Evolutionary conservation across 2,888 invertebrate genomes (phyloP).

Genomic region (Hypena proboscidalis): DNA sequence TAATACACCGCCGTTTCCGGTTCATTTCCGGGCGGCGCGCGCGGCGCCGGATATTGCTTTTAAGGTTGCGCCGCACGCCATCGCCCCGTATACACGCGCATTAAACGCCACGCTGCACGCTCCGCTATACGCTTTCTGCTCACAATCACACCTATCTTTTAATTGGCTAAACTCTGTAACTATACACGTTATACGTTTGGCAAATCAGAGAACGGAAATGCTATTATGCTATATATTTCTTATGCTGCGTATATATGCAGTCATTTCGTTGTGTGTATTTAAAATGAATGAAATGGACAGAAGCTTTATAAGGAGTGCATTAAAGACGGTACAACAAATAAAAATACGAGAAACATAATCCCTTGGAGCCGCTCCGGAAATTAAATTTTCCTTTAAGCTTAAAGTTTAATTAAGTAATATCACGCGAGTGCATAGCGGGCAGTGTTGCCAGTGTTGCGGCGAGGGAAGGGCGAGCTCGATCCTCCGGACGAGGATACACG

Average conservation of each 20-base stretch:
- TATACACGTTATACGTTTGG: no score
- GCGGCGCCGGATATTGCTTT: conserved; percentile 86
- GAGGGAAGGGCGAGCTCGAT: conserved; percentile 26
- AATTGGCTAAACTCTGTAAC: background rate
- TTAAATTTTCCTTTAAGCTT: conserved; percentile 78
- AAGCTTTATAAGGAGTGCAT: conserved; percentile 46
- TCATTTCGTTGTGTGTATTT: conserved; percentile 21
- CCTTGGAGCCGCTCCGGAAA: conserved; percentile 69
- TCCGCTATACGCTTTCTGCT: conserved; percentile 32
- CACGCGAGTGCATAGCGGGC: conserved; percentile 64
- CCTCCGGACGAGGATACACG: conserved; percentile 42
- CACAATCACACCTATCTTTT: conserved; percentile 14
- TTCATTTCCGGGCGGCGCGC: conserved; percentile 85
- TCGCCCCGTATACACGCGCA: conserved; percentile 52
- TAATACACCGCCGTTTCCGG: conserved; percentile 86
- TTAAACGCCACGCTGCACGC: conserved; percentile 47
- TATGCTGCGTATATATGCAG: conserved; percentile 14
- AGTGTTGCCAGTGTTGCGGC: conserved; percentile 30
- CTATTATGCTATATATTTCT: conserved; percentile 5
- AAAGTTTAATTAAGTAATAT: conserved; percentile 77
- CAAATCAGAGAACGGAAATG: background rate
- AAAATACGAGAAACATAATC: conserved; percentile 67
- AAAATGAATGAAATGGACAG: conserved; percentile 34
- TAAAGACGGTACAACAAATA: conserved; percentile 51
- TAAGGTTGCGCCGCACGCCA: conserved; percentile 83